phyloP scores from a whole-genome alignment of 2,888 invertebrate species.

The Ectobius pallidus region DNA sequence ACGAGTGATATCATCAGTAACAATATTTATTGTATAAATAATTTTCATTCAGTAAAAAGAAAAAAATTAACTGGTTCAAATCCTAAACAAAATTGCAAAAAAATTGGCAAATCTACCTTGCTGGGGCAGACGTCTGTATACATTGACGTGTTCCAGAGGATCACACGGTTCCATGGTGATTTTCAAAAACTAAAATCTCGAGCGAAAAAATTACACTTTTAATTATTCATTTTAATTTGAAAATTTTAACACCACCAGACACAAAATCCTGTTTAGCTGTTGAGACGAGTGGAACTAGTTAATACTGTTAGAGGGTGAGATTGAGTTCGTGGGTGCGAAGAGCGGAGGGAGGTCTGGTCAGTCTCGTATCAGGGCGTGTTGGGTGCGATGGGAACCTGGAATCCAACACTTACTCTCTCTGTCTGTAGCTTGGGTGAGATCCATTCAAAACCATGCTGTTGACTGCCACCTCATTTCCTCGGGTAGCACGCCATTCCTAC shows the following conservation, averaged over 20 bases:
- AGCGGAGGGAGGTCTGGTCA: conserved; percentile 1
- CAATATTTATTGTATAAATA: too few species aligned
- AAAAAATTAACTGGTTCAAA: too few species aligned
- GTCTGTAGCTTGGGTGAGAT: background rate
- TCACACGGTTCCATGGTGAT: conserved; percentile 41
- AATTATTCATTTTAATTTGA: too few species aligned
- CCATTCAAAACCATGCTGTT: background rate
- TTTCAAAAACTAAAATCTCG: too few species aligned
- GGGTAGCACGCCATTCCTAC: too few species aligned
- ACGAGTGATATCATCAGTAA: too few species aligned
- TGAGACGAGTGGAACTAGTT: conserved; percentile 11
- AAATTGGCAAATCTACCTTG: conserved; percentile 37
- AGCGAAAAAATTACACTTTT: too few species aligned
- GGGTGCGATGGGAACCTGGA: conserved; percentile 26
- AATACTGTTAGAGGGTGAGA: conserved; percentile 9
- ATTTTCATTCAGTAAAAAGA: too few species aligned
- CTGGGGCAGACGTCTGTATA: conserved; percentile 38
- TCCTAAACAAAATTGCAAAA: background rate
- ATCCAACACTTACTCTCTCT: background rate
- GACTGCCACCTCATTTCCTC: background rate
- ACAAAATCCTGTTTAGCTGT: too few species aligned
- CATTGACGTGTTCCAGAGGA: conserved; percentile 38
- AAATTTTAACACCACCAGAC: too few species aligned
- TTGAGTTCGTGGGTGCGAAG: background rate
- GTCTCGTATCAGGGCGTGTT: conserved; percentile 28